Conservation (phyloP, 2,113 vertebrate genomes). For the Condylura cristata region DNA sequence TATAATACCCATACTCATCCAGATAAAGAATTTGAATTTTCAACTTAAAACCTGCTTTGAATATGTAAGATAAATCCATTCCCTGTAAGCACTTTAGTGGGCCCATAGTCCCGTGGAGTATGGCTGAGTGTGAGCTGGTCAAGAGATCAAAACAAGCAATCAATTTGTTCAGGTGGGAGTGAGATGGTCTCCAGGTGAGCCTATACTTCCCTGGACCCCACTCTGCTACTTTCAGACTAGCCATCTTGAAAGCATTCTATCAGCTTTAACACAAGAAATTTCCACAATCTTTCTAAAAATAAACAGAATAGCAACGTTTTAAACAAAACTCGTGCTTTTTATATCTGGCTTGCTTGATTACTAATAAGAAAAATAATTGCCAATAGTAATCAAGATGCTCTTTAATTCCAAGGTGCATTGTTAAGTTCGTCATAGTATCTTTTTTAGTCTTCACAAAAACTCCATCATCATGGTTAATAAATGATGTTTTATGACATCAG, state of each 20-base stretch:
- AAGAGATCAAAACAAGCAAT: background rate
- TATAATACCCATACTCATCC: background rate
- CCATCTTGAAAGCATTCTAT: background rate
- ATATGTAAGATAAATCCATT: background rate
- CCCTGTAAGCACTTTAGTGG: too few species aligned
- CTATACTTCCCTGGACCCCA: rapidly evolving
- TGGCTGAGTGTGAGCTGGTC: background rate
- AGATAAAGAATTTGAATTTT: background rate
- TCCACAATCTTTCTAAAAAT: background rate
- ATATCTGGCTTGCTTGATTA: background rate
- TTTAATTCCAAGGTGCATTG: background rate
- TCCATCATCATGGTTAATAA: background rate
- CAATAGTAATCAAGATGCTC: background rate
- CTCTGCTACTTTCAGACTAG: background rate
- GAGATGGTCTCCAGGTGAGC: background rate
- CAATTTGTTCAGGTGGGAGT: background rate
- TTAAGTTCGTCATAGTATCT: background rate
- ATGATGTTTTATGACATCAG: background rate
- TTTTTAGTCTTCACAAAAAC: background rate
- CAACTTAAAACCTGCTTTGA: background rate
- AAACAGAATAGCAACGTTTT: background rate
- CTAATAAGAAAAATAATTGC: constrained; percentile 3
- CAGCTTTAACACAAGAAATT: background rate
- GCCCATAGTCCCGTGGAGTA: background rate
- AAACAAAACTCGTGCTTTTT: background rate